Percentiles rank a stretch among this genome's conserved stretches.
These are phyloP conservation scores for Oophaga sylvatica DNA, from an alignment of 2,797 vertebrate species.

Conservation along the genomic window DNA sequence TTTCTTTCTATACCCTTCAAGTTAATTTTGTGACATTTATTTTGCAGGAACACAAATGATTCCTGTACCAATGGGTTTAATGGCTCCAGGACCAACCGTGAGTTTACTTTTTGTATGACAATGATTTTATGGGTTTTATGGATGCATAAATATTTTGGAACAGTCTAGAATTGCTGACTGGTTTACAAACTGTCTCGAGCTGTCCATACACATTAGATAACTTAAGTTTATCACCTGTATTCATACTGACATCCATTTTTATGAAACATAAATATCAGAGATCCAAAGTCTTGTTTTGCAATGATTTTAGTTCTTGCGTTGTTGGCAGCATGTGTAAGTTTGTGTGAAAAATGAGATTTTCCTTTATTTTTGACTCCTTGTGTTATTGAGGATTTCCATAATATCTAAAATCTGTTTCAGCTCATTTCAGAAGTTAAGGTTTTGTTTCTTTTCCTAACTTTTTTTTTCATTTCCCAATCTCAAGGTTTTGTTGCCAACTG, in stretches of 20 bases:
- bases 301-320: too few species aligned
- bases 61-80: slow-evolving; percentile 97
- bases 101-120: slow-evolving; percentile 62
- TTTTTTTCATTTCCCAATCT: neutral
- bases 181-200: too few species aligned
- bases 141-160: too few species aligned
- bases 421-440: neutral
- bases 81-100: slow-evolving; percentile 89
- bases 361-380: neutral
- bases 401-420: neutral
- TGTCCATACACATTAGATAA: too few species aligned
- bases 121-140: too few species aligned
- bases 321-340: neutral
- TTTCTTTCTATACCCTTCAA: neutral
- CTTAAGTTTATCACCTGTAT: too few species aligned
- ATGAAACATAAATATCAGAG: too few species aligned
- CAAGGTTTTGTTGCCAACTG: slow-evolving; percentile 87
- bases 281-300: too few species aligned
- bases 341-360: neutral
- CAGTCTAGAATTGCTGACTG: neutral
- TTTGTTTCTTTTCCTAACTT: neutral
- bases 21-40: slow-evolving; percentile 9
- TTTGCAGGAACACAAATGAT: slow-evolving; percentile 91
- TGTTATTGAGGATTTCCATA: neutral
- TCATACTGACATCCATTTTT: too few species aligned